Conservation (phyloP, 1,140 invertebrate genomes). For the Drosophila novamexicana region DNA sequence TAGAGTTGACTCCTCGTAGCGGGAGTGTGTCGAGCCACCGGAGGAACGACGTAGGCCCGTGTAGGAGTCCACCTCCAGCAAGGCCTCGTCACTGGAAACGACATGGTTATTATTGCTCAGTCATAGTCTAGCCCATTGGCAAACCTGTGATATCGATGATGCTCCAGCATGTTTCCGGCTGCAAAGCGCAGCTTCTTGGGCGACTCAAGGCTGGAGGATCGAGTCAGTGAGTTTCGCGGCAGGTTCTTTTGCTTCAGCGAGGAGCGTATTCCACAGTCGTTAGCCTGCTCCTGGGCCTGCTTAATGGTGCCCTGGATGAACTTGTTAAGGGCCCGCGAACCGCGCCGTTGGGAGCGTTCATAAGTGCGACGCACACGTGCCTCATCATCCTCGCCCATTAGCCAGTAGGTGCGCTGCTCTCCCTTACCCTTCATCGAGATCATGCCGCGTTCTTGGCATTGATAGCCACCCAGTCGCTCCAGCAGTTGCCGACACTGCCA, state of each 20-base stretch:
- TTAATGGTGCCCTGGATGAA: constrained; percentile 78
- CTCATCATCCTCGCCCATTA: constrained; percentile 90
- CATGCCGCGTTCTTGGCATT: constrained; percentile 89
- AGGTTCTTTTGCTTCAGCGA: constrained; percentile 86
- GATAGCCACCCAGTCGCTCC: constrained; percentile 92
- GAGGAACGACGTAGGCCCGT: constrained; percentile 83
- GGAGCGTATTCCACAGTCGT: constrained; percentile 86
- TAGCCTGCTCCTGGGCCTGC: constrained; percentile 59
- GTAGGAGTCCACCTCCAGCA: constrained; percentile 86
- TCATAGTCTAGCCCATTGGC: too few species aligned
- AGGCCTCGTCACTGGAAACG: constrained; percentile 86
- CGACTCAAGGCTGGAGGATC: constrained; percentile 91
- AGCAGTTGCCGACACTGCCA: constrained; percentile 89
- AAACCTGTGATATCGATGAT: constrained; percentile 86
- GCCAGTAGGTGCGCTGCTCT: constrained; percentile 93
- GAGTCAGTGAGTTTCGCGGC: constrained; percentile 72
- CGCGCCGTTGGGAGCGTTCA: constrained; percentile 85
- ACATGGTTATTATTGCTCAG: neutral
- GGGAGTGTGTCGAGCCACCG: constrained; percentile 71
- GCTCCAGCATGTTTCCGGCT: constrained; percentile 88
- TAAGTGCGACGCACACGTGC: constrained; percentile 85
- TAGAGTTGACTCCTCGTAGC: constrained; percentile 78
- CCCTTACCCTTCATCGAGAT: constrained; percentile 95
- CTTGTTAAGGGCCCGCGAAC: constrained; percentile 77
- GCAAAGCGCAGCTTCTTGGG: constrained; percentile 92